Percentiles rank a stretch among this genome's conserved stretches.
phyloP scores from a whole-genome alignment of 2,888 invertebrate species.

The Pterostichus niger region DNA sequence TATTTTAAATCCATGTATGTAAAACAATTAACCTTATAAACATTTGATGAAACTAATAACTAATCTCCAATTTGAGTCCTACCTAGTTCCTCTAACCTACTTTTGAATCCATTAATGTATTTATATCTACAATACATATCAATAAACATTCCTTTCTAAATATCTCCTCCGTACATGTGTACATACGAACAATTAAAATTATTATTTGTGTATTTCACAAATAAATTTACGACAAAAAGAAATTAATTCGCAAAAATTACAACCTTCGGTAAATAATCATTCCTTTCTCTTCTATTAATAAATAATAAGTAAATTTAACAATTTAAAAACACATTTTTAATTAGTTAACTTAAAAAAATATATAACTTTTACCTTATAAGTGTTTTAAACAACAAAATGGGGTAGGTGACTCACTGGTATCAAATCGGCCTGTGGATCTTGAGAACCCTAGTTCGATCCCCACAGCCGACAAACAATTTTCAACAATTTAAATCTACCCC shows the following conservation, averaged over 20 bases:
- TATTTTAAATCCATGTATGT: constrained; percentile 19
- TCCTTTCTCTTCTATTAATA: constrained; percentile 10
- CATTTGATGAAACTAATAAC: constrained; percentile 30
- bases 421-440: too few relatives aligned
- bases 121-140: constrained; percentile 33
- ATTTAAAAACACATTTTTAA: background rate
- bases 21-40: constrained; percentile 7
- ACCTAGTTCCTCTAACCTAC: constrained; percentile 42
- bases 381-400: too few relatives aligned
- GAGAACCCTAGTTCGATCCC: too few relatives aligned
- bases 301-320: background rate
- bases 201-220: background rate
- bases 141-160: constrained; percentile 45
- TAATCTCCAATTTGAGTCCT: background rate
- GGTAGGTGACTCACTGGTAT: too few relatives aligned
- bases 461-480: too few relatives aligned
- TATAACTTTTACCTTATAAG: too few relatives aligned
- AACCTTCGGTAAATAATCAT: background rate
- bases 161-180: background rate
- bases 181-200: constrained; percentile 18
- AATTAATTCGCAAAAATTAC: background rate
- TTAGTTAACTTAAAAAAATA: too few relatives aligned
- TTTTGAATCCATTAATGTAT: constrained; percentile 14
- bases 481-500: too few relatives aligned
- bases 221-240: background rate